phyloP scores from a whole-genome alignment of 2,888 invertebrate species.

The Ellobium chinense region DNA sequence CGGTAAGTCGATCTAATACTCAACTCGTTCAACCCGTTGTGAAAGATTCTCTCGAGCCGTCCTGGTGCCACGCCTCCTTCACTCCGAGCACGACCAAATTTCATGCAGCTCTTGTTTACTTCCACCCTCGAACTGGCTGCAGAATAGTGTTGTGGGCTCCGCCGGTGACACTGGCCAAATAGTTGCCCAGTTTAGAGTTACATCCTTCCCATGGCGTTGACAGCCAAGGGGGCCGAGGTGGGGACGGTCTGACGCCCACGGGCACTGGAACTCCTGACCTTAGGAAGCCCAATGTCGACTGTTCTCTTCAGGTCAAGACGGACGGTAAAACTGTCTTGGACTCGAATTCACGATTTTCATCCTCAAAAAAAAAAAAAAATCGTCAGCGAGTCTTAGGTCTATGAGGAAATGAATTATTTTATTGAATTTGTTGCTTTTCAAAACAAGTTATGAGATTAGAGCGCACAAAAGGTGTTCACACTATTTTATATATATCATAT shows the following conservation, averaged over 20 bases:
- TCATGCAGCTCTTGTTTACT: conserved; percentile 7
- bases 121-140: not conserved
- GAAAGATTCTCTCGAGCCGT: not conserved
- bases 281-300: no score
- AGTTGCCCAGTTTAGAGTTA: conserved; percentile 32
- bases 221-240: not conserved
- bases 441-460: no score
- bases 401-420: no score
- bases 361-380: no score
- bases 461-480: no score
- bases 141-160: not conserved
- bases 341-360: no score
- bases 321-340: no score
- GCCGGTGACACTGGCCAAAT: conserved; percentile 40
- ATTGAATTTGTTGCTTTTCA: no score
- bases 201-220: conserved; percentile 10
- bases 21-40: not conserved
- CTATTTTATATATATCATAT: no score
- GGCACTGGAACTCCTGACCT: conserved; percentile 8
- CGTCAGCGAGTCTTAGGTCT: no score
- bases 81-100: not conserved
- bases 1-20: conserved; percentile 23
- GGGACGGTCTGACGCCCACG: not conserved
- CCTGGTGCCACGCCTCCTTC: conserved; percentile 6
- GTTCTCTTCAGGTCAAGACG: no score